phyloP scores from a whole-genome alignment of 2,113 vertebrate species.

The Mustela nigripes region DNA sequence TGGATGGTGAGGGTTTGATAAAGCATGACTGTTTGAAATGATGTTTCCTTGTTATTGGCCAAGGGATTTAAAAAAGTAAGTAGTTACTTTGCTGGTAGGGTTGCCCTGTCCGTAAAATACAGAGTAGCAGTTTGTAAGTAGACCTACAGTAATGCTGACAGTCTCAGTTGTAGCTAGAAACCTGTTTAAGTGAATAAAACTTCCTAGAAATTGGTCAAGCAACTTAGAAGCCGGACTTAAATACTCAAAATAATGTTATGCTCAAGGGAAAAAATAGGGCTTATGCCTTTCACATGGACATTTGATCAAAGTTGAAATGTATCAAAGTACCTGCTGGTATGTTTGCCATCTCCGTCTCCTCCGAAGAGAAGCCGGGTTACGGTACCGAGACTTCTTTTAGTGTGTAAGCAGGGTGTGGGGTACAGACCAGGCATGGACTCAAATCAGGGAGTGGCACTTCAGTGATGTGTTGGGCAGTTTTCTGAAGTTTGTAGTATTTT shows the following conservation, averaged over 20 bases:
- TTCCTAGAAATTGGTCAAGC: background rate
- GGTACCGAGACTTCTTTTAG: background rate
- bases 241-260: background rate
- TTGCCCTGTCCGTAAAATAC: background rate
- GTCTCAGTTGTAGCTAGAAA: background rate
- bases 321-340: background rate
- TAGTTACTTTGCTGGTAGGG: background rate
- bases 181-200: background rate
- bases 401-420: background rate
- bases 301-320: background rate
- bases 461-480: background rate
- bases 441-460: accelerated
- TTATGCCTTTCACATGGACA: background rate
- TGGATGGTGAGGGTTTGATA: background rate
- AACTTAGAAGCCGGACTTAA: background rate
- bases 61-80: background rate
- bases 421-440: background rate
- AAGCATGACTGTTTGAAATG: background rate
- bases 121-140: background rate
- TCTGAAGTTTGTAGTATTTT: background rate
- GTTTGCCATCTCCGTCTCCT: background rate
- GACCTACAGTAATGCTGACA: background rate
- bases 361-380: background rate
- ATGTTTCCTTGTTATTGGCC: background rate
- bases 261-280: background rate